These are phyloP conservation scores for Sandelia bainsii DNA, from an alignment of 2,797 vertebrate genomes.

Conservation along the genomic window DNA sequence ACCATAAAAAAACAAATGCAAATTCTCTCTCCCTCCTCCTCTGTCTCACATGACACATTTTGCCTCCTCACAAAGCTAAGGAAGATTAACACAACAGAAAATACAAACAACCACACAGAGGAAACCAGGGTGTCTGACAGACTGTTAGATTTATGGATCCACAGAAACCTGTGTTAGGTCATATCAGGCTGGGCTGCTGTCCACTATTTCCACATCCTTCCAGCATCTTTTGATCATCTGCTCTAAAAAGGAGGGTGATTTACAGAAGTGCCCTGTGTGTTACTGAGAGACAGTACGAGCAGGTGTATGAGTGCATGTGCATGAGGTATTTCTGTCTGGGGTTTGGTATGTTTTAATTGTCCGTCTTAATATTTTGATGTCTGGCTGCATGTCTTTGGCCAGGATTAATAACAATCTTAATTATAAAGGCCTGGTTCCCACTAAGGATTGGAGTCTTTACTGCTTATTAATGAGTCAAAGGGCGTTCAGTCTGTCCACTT, in stretches of 20 bases:
- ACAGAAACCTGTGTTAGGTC: slow-evolving; percentile 21
- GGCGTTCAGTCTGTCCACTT: not conserved
- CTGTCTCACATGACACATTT: slow-evolving; percentile 43
- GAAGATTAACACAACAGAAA: slow-evolving; percentile 26
- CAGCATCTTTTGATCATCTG: slow-evolving; percentile 51
- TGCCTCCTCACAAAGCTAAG: slow-evolving; percentile 28
- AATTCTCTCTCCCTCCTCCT: slow-evolving; percentile 31
- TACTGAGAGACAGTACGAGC: not conserved
- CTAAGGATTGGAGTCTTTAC: not conserved
- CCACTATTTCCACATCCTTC: slow-evolving; percentile 22
- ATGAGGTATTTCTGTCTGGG: not conserved
- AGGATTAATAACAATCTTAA: slow-evolving; percentile 40
- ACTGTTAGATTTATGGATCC: slow-evolving; percentile 26
- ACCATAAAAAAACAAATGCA: slow-evolving; percentile 30
- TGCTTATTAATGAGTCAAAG: slow-evolving; percentile 12
- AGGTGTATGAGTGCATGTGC: not conserved
- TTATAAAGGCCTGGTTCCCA: slow-evolving; percentile 32
- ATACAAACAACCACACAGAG: slow-evolving; percentile 31
- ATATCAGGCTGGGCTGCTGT: slow-evolving; percentile 39
- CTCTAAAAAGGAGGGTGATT: slow-evolving; percentile 40
- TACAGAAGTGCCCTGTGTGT: slow-evolving; percentile 10
- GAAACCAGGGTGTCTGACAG: slow-evolving; percentile 13
- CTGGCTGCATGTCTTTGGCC: slow-evolving; percentile 14
- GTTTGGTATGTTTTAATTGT: slow-evolving; percentile 27
- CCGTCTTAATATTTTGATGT: slow-evolving; percentile 24